Evolutionary conservation across 1,140 invertebrate species (phyloP).

Genomic region (Xylocopa sonorina): DNA sequence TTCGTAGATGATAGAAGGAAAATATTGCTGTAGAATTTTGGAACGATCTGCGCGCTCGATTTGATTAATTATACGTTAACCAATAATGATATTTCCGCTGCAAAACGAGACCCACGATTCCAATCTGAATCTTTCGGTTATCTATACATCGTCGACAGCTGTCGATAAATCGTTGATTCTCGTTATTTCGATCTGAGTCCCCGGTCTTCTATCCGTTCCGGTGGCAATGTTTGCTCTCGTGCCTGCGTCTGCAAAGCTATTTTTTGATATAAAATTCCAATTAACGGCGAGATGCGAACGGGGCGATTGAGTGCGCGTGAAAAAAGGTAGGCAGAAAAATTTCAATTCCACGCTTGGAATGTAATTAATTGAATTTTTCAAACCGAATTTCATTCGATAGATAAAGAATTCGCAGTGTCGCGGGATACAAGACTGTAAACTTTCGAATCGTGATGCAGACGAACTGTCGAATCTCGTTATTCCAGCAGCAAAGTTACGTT

Average conservation of each 20-base stretch:
- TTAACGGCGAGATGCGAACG: neutral
- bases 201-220: neutral
- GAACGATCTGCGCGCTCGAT: too few species aligned
- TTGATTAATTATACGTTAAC: too few species aligned
- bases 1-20: neutral
- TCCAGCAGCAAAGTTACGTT: neutral
- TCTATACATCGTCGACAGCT: conserved; percentile 53
- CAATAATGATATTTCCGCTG: neutral
- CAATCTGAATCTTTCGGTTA: conserved; percentile 5
- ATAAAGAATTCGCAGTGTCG: too few species aligned
- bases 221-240: neutral
- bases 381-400: too few species aligned
- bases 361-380: too few species aligned
- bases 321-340: too few species aligned
- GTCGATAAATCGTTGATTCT: conserved; percentile 59
- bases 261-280: neutral
- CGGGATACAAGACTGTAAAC: too few species aligned
- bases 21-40: neutral
- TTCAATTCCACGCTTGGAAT: too few species aligned
- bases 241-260: neutral
- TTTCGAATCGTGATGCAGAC: neutral
- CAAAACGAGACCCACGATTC: conserved; percentile 26
- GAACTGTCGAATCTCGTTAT: neutral
- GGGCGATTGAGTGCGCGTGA: too few species aligned
- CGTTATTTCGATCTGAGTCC: conserved; percentile 39